Base-by-base conservation (phyloP, 2,888 invertebrate species). In the Reticulitermes lucifugus region DNA sequence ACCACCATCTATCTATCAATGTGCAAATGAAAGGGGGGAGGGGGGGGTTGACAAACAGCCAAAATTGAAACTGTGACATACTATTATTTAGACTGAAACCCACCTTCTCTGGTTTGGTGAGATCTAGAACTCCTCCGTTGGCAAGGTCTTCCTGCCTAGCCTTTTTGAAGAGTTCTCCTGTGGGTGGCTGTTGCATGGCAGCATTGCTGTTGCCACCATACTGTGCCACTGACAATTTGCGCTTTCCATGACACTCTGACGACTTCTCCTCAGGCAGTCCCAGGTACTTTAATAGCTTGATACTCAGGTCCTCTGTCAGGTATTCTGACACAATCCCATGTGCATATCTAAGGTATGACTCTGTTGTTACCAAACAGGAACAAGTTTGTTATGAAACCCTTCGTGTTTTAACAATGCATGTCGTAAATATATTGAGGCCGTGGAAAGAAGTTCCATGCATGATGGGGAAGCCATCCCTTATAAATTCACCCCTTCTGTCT, bases 281-380 rank as follows among this genome's bases (percentile, higher is more conserved):
- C 87, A 96, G 93, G 89, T 93, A 92, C 84, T 93, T 92, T 83
- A 93, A 92, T 83, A 97, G 91, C 88, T 94, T 93, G 85, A 93
- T 93, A 84, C 93, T 92, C 83, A 97, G 90, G 87, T 95, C 94
- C 77, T 94, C 93, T 89, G 94, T 93, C 55, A 97, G 91, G 90
- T 97, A 97, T 88, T 96, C 96, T 0, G 96, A 95, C 79, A 97
- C 92, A 86, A 97, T 94, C 21, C 96, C 96, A 90, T 94, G 94
- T 0, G 96, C 96, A 92, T 95, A 96, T 89, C 93, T 93, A 75
- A 95, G 89, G 89, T 94, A 95, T 81, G 93, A 92, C 88, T 94
- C 94, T 94, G 90, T 51, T 91, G 92, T 41, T 10, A 80, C 10
- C 41, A 65, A 41, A 83, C 4, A 29, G 18, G n/a, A n/a, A 41